Conservation (phyloP, 1,140 invertebrate species). For the Zaprionus nigranus region DNA sequence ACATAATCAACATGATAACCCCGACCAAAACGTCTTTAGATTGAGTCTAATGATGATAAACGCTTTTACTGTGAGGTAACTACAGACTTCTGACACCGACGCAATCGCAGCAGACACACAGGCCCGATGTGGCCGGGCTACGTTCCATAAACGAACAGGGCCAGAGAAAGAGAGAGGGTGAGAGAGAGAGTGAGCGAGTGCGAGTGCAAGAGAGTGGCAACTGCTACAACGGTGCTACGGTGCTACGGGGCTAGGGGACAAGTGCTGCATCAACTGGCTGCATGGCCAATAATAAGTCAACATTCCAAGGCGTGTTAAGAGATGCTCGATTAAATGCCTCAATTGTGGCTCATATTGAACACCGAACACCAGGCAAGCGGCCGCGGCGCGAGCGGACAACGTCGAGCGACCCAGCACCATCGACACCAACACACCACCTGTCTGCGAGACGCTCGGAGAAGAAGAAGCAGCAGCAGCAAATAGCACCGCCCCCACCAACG, state of each 20-base stretch:
- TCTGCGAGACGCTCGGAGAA: conserved; percentile 55
- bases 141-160: neutral
- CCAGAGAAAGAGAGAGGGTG: conserved; percentile 10
- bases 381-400: conserved; percentile 23
- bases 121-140: neutral
- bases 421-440: conserved; percentile 80
- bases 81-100: conserved; percentile 81
- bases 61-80: conserved; percentile 84
- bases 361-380: conserved; percentile 75
- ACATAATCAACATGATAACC: conserved; percentile 85
- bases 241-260: conserved; percentile 11
- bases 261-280: conserved; percentile 49
- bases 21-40: conserved; percentile 83
- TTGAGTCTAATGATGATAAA: conserved; percentile 85
- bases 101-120: conserved; percentile 42
- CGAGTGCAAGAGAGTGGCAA: conserved; percentile 22
- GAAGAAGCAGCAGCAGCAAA: conserved; percentile 61
- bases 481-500: conserved; percentile 81
- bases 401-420: conserved; percentile 64
- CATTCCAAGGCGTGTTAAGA: conserved; percentile 83
- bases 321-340: conserved; percentile 83
- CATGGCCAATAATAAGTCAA: conserved; percentile 82
- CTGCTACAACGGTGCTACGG: conserved; percentile 25
- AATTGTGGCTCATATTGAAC: conserved; percentile 83
- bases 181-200: conserved; percentile 20